Evolutionary conservation across 2,113 vertebrate genomes (phyloP), one percentile per base, ranked within the genome.

Genomic region (Chaetura pelagica): DNA sequence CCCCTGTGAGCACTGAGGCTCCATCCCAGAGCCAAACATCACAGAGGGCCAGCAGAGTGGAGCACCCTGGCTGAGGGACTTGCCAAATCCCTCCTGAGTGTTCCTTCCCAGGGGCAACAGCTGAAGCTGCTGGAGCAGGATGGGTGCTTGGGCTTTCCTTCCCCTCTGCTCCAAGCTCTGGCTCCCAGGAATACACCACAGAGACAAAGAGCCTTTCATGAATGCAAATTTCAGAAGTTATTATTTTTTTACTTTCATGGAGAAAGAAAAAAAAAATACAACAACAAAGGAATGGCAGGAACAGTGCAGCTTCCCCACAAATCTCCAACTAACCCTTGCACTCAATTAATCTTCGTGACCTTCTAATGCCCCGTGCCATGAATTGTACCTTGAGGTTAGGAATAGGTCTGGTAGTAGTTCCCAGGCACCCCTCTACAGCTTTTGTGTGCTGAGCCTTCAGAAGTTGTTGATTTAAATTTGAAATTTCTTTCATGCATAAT

Each of bases 311-410:
- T 89, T 90, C 59, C 79, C 69, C 84, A 72, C 92, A 96, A 81
- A 97, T 95, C 94, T 97, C 90, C 90, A 96, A 87, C 79, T 96
- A 97, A 96, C 90, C 93, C 94, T 96, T 97, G 96, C 89, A 93
- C 95, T 96, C 92, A 94, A 94, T 97, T 97, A 96, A 95, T 97
- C 95, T 86, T 87, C 0, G 0, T 87, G 93, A 94, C 89, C 87
- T 96, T 44, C 81, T 91, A 40, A 83, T 80, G 90, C 73, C 79
- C 92, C 9, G 0, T 91, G 84, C 84, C 93, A 62, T 90, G 97
- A 94, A 85, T 92, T 89, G 81, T 94, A 95, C 93, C 89, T 96
- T 64, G 90, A 96, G 96, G 93, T 96, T 73, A 87, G 66, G 51
- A 91, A 83, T 16, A 69, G 83, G 87, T 75, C 73, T 89, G 0